A percentile compares a stretch with the other conserved stretches of the same genome.
These are phyloP conservation scores for Gadus macrocephalus DNA, from an alignment of 2,113 vertebrate genomes.

Conservation along the genomic window DNA sequence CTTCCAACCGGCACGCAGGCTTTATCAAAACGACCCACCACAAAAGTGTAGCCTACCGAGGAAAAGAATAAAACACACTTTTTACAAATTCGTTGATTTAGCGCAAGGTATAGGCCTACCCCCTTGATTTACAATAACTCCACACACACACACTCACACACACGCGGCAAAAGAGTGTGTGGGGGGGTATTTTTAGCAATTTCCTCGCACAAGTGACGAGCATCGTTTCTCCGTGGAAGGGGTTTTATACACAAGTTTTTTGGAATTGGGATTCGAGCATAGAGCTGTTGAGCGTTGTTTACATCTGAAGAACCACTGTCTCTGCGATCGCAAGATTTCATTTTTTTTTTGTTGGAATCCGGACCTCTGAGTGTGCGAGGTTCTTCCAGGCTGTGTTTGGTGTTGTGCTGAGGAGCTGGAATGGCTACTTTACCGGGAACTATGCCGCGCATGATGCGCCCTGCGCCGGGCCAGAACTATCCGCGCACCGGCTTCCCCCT, in stretches of 20 bases:
- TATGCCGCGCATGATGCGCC: conserved; percentile 94
- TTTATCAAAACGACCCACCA: conserved; percentile 63
- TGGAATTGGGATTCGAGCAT: conserved; percentile 64
- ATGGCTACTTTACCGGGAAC: conserved; percentile 87
- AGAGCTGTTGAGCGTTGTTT: conserved; percentile 34
- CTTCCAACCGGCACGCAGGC: conserved; percentile 75
- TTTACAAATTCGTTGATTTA: conserved; percentile 2
- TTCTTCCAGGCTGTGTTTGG: conserved; percentile 28
- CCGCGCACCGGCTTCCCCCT: conserved; percentile 91
- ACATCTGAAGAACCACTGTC: conserved; percentile 33
- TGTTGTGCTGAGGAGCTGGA: conserved; percentile 61
- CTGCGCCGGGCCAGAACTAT: conserved; percentile 93
- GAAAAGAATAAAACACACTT: conserved; percentile 50
- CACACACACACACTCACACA: background rate
- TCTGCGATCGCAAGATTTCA: background rate
- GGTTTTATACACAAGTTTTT: conserved; percentile 46
- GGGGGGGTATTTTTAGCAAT: conserved; percentile 29
- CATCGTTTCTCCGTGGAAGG: conserved; percentile 38
- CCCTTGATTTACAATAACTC: background rate
- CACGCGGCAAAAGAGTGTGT: background rate
- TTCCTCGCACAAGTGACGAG: conserved; percentile 11
- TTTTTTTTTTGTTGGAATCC: conserved; percentile 21
- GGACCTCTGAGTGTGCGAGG: conserved; percentile 55
- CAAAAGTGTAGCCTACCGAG: conserved; percentile 64
- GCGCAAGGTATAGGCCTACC: conserved; percentile 22